Evolutionary conservation across 1,140 invertebrate genomes (phyloP).

Genomic region (Bombus superbus): DNA sequence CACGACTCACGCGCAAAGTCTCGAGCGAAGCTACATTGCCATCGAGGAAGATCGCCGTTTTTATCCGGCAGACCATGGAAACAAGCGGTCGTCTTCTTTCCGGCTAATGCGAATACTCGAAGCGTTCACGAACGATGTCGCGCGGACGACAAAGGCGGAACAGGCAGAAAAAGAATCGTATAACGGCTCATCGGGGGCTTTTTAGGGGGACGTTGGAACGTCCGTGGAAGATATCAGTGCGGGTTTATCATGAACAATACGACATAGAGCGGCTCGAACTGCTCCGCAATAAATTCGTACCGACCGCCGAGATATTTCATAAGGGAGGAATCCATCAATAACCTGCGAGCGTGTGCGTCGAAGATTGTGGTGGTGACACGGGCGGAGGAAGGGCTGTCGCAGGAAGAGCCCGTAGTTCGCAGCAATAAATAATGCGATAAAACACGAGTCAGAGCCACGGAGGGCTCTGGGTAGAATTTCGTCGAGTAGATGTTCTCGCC

Average conservation of each 20-base stretch:
- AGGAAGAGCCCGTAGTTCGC: conserved; percentile 62
- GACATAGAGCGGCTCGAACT: conserved; percentile 81
- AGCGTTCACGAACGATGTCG: background rate
- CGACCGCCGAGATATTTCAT: conserved; percentile 81
- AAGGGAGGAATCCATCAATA: conserved; percentile 83
- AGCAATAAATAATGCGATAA: conserved; percentile 83
- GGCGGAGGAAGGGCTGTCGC: background rate
- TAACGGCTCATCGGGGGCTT: conserved; percentile 70
- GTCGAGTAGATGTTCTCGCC: conserved; percentile 52
- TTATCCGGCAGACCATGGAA: conserved; percentile 21
- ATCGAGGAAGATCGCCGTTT: conserved; percentile 42
- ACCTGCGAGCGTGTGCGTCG: conserved; percentile 52
- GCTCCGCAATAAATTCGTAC: conserved; percentile 82
- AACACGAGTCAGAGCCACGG: conserved; percentile 79
- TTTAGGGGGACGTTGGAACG: conserved; percentile 67
- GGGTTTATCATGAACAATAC: conserved; percentile 82
- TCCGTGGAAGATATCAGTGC: conserved; percentile 74
- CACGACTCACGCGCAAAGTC: background rate
- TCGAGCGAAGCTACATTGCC: conserved; percentile 15
- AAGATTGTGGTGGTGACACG: conserved; percentile 30
- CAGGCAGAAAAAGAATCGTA: conserved; percentile 48
- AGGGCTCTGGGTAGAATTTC: conserved; percentile 58
- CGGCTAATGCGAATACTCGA: conserved; percentile 53
- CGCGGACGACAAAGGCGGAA: background rate
- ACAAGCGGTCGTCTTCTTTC: conserved; percentile 20